Evolutionary conservation across 2,888 invertebrate genomes (phyloP), one percentile per base, ranked within the genome.

Genomic region (Leptopterna dolabrata): DNA sequence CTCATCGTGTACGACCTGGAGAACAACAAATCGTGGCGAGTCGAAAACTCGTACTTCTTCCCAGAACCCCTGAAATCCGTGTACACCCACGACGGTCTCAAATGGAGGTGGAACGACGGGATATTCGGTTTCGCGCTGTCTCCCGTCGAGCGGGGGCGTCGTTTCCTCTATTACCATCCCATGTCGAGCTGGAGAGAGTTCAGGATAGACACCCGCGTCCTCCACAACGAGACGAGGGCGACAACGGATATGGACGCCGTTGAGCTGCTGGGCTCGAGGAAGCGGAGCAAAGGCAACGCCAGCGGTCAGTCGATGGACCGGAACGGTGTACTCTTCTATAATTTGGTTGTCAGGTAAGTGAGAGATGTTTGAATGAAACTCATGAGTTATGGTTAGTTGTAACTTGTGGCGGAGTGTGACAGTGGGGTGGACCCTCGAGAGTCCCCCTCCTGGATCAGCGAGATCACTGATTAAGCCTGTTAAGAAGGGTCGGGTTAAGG

Each of bases 151-250:
- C 87, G 76, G 85, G 95, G 95, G 43, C 95, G 92, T 91, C 94
- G 96, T 87, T 95, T 95, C 0, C 91, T 96, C 1, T 97, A 95
- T 90, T 97, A 96, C 92, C 96, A 96, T 91, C 95, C 96, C 0
- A 93, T 96, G 91, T 94, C 95, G 1, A 96, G 96, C 89, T 95
- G 94, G 88, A 94, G 95, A 91, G 96, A 96, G 91, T 97, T 96
- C 91, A 92, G 95, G 0, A 96, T 97, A 0, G 93, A 94, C 43
- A 94, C 96, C 0, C 93, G 94, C 0, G 92, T 95, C 0, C 92
- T 97, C 4, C 92, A 94, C 24, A 93, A 96, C 89, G 94, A 95
- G 89, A 92, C 92, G 0, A 90, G 90, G 4, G 91, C 91, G 13
- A 90, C 91, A 27, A 1, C 91, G 89, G 90, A 90, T 0, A 90